Conservation (phyloP, 1,140 invertebrate species). For the Pogonognathellus flavescens region DNA sequence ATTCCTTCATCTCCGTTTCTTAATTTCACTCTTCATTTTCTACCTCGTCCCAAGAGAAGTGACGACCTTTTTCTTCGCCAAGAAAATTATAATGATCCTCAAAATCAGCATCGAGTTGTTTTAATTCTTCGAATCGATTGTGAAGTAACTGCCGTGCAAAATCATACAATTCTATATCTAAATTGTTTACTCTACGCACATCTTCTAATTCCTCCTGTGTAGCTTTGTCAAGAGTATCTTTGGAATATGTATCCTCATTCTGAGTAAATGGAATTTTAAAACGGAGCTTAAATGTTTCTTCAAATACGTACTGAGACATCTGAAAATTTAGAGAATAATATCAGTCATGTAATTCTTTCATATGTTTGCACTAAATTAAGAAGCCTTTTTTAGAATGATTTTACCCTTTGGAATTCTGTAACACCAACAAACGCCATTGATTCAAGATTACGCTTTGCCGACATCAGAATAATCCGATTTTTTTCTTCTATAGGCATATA, state of each 20-base stretch:
- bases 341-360: too few species aligned
- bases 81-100: constrained; percentile 73
- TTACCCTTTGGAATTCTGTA: constrained; percentile 92
- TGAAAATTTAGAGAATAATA: constrained; percentile 70
- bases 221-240: constrained; percentile 81
- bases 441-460: constrained; percentile 94
- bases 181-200: constrained; percentile 85
- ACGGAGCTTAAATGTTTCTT: constrained; percentile 94
- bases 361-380: too few species aligned
- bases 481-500: constrained; percentile 79
- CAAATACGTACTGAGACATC: constrained; percentile 96
- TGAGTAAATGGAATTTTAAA: constrained; percentile 91
- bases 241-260: constrained; percentile 89
- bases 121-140: constrained; percentile 84
- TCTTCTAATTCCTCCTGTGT: constrained; percentile 79
- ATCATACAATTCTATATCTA: constrained; percentile 94
- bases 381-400: not conserved
- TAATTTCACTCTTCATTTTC: constrained; percentile 65
- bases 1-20: too few species aligned
- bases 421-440: constrained; percentile 97
- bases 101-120: constrained; percentile 84
- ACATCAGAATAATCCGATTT: constrained; percentile 87
- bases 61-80: constrained; percentile 67
- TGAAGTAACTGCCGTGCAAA: constrained; percentile 93
- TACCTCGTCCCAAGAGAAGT: constrained; percentile 68